phyloP scores from a whole-genome alignment of 2,888 invertebrate genomes.

The Glaucopsyche alexis region DNA sequence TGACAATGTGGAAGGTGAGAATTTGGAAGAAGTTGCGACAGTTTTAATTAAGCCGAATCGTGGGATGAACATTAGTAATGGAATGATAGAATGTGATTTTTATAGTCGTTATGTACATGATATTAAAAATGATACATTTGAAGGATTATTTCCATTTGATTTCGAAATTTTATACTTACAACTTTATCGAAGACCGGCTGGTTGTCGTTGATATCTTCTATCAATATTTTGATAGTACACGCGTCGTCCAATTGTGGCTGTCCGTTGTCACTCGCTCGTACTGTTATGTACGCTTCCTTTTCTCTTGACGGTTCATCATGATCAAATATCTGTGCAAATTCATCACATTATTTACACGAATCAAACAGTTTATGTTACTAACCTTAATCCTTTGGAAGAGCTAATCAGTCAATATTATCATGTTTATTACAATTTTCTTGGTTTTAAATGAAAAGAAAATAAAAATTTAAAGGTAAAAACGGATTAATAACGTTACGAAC shows the following conservation, averaged over 20 bases:
- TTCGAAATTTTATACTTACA: slow-evolving; percentile 74
- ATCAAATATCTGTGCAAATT: slow-evolving; percentile 84
- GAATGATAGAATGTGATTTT: slow-evolving; percentile 27
- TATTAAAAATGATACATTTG: background rate
- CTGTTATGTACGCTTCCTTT: slow-evolving; percentile 91
- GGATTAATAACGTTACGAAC: slow-evolving; percentile 1
- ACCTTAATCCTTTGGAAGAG: slow-evolving; percentile 38
- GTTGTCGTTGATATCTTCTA: slow-evolving; percentile 97
- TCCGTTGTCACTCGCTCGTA: slow-evolving; percentile 96
- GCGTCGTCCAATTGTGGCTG: slow-evolving; percentile 93
- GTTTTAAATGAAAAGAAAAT: background rate
- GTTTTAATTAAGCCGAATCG: slow-evolving; percentile 26
- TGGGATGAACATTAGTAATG: slow-evolving; percentile 32
- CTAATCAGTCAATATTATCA: slow-evolving; percentile 21
- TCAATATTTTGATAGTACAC: slow-evolving; percentile 94
- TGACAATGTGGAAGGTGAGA: slow-evolving; percentile 38
- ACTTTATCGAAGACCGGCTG: slow-evolving; percentile 89
- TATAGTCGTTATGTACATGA: slow-evolving; percentile 20
- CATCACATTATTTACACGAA: slow-evolving; percentile 28
- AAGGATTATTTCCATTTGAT: background rate
- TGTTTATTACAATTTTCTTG: background rate
- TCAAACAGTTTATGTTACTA: slow-evolving; percentile 30
- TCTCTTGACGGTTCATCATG: slow-evolving; percentile 93
- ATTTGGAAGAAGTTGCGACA: slow-evolving; percentile 36
- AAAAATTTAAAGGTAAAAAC: background rate